Conservation (phyloP, 2,888 invertebrate species). For the Synanthedon myopaeformis region DNA sequence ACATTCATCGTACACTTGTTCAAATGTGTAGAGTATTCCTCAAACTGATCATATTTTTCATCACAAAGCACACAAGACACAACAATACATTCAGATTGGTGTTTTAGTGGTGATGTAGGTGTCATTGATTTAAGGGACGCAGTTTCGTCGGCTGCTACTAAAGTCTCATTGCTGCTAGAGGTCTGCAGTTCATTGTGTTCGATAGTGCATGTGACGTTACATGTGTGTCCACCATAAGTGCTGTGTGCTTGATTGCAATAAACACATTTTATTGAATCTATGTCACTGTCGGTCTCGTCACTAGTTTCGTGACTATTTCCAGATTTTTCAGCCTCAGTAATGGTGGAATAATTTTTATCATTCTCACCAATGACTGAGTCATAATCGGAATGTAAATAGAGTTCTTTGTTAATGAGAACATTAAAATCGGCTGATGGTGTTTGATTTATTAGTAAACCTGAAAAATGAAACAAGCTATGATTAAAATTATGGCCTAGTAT, state of each 20-base stretch:
- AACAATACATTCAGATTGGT: slow-evolving; percentile 9
- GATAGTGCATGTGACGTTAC: slow-evolving; percentile 54
- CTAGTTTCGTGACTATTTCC: slow-evolving; percentile 35
- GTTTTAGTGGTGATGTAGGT: slow-evolving; percentile 18
- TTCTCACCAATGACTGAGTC: slow-evolving; percentile 46
- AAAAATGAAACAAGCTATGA: too few species aligned
- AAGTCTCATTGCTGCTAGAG: slow-evolving; percentile 55
- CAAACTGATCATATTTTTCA: slow-evolving; percentile 47
- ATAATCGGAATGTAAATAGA: slow-evolving; percentile 46
- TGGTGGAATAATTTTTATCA: slow-evolving; percentile 43
- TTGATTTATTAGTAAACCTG: slow-evolving; percentile 41
- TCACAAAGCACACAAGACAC: slow-evolving; percentile 60
- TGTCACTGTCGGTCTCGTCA: slow-evolving; percentile 62
- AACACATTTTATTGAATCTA: slow-evolving; percentile 59
- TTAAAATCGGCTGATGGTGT: slow-evolving; percentile 42
- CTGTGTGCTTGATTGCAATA: slow-evolving; percentile 53
- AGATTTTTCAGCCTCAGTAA: slow-evolving; percentile 17
- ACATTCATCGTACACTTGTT: slow-evolving; percentile 60
- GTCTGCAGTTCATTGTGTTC: slow-evolving; percentile 46
- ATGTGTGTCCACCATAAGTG: slow-evolving; percentile 45
- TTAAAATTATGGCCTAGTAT: too few species aligned
- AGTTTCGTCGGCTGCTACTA: slow-evolving; percentile 45
- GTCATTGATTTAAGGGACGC: slow-evolving; percentile 17
- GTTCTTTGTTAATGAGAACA: slow-evolving; percentile 48
- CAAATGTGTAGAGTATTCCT: slow-evolving; percentile 49